phyloP scores from a whole-genome alignment of 2,888 invertebrate genomes.

The Drosophila mimetica region DNA sequence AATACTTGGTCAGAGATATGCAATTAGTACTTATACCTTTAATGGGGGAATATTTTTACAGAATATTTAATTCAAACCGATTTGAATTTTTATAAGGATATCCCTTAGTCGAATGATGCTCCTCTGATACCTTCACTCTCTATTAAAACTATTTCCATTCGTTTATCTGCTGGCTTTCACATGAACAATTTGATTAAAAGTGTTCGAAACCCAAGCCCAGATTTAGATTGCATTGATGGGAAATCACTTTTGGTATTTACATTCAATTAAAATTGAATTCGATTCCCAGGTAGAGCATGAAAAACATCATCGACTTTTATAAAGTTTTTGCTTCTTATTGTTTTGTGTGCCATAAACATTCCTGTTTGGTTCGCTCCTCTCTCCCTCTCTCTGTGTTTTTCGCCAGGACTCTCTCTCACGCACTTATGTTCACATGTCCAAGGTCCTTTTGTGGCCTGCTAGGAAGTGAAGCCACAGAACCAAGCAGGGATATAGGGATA shows the following conservation, averaged over 20 bases:
- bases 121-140: too few relatives aligned
- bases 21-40: too few relatives aligned
- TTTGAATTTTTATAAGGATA: not conserved
- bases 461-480: slow-evolving; percentile 57
- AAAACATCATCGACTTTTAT: slow-evolving; percentile 19
- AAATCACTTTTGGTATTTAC: slow-evolving; percentile 28
- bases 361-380: slow-evolving; percentile 60
- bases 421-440: slow-evolving; percentile 45
- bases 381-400: slow-evolving; percentile 18
- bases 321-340: slow-evolving; percentile 3
- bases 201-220: slow-evolving; percentile 3
- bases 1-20: not conserved
- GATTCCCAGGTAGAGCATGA: slow-evolving; percentile 34
- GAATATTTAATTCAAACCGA: too few relatives aligned
- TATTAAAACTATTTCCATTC: slow-evolving; percentile 17
- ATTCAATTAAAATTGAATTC: slow-evolving; percentile 43
- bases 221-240: slow-evolving; percentile 27
- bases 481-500: slow-evolving; percentile 40
- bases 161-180: slow-evolving; percentile 2
- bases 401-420: slow-evolving; percentile 10
- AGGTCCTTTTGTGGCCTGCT: slow-evolving; percentile 72
- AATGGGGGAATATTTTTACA: too few relatives aligned
- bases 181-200: slow-evolving; percentile 31
- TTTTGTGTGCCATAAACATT: slow-evolving; percentile 57
- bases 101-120: slow-evolving; percentile 2